Conservation (phyloP, 2,888 invertebrate genomes). For the Cephonodes hylas region DNA sequence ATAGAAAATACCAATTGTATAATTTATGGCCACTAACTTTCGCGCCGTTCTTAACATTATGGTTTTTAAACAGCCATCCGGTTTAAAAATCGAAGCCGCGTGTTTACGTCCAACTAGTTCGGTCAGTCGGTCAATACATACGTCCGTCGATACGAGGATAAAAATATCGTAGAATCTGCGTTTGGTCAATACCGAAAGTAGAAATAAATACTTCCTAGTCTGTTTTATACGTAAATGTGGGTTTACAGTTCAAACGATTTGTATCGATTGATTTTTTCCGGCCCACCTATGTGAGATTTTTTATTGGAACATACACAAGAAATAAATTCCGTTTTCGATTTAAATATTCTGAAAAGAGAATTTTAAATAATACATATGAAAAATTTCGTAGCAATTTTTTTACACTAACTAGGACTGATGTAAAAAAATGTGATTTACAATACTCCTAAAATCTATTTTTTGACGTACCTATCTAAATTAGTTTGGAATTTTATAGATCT, state of each 20-base stretch:
- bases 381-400: no score
- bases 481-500: no score
- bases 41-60: constrained; percentile 25
- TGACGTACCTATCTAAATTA: no score
- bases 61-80: constrained; percentile 26
- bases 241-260: neutral
- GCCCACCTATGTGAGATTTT: neutral
- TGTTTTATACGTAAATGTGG: constrained; percentile 1
- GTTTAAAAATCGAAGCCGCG: constrained; percentile 26
- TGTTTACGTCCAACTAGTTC: constrained; percentile 28
- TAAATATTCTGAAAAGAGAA: no score
- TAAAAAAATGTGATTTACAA: no score
- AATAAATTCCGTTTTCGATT: no score
- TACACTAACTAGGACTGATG: no score
- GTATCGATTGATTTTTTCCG: neutral
- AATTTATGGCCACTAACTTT: constrained; percentile 14
- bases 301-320: neutral
- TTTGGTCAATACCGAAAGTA: constrained; percentile 9
- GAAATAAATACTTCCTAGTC: constrained; percentile 1
- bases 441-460: no score
- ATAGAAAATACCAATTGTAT: neutral
- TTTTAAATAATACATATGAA: no score
- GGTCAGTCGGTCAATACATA: constrained; percentile 45
- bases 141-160: constrained; percentile 23
- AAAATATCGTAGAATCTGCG: constrained; percentile 27